These are phyloP conservation scores for Grammomys surdaster DNA, from an alignment of 2,113 vertebrate species.

Conservation along the genomic window DNA sequence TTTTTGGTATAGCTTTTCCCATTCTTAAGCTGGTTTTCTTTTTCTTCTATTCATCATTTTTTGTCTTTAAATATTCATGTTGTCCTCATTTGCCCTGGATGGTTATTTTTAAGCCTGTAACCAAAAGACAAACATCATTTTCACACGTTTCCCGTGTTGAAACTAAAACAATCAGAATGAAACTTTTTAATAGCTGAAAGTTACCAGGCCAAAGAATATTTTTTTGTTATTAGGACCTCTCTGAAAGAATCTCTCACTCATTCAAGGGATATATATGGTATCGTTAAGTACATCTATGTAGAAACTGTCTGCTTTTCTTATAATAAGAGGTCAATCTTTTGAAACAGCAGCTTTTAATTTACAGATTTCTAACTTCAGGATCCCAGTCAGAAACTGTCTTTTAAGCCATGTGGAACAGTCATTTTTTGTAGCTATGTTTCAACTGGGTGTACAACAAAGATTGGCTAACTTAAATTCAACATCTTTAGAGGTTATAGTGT, in stretches of 20 bases:
- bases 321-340: background rate
- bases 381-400: background rate
- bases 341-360: background rate
- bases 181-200: conserved; percentile 4
- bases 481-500: background rate
- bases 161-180: conserved; percentile 51
- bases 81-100: conserved; percentile 29
- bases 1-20: background rate
- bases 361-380: background rate
- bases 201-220: background rate
- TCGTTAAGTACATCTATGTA: background rate
- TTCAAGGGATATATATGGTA: background rate
- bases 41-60: background rate
- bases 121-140: background rate
- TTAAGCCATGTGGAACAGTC: background rate
- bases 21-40: background rate
- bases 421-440: background rate
- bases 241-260: conserved; percentile 6
- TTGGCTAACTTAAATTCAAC: background rate
- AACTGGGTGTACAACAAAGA: background rate
- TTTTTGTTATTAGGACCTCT: conserved; percentile 39
- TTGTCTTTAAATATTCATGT: background rate
- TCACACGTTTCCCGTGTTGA: conserved; percentile 26
- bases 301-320: background rate
- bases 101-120: conserved; percentile 34